Evolutionary conservation across 35 echinoderm and acorn worm species (phyloP).

Genomic region (Apostichopus californicus): DNA sequence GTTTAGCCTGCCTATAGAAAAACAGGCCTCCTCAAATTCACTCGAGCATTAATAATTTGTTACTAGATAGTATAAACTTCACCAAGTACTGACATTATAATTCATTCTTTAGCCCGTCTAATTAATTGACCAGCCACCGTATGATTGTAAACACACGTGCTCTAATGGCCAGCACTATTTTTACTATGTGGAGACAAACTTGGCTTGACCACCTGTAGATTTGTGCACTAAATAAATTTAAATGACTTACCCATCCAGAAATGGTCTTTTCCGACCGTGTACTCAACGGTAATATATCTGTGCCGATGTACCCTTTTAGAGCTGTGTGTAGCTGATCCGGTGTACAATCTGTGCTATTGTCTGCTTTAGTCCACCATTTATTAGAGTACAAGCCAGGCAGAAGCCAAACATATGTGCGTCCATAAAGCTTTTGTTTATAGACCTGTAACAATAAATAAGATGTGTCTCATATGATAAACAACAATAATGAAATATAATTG

Average conservation of each 20-base stretch:
- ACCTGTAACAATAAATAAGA: slow-evolving; percentile 56
- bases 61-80: no score
- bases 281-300: slow-evolving; percentile 87
- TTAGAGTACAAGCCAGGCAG: slow-evolving; percentile 76
- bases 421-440: slow-evolving; percentile 71
- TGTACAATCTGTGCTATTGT: slow-evolving; percentile 61
- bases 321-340: slow-evolving; percentile 45
- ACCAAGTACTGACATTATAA: no score
- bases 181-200: no score
- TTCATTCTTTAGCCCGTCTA: no score
- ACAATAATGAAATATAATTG: no score
- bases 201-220: no score
- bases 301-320: slow-evolving; percentile 75
- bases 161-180: neutral
- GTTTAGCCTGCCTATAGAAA: no score
- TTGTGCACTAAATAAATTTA: neutral
- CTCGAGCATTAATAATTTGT: no score
- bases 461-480: no score
- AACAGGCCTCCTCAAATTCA: no score
- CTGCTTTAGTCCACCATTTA: slow-evolving; percentile 65
- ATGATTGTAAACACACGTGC: no score
- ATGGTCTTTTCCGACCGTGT: slow-evolving; percentile 73
- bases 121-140: no score
- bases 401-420: slow-evolving; percentile 78
- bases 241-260: slow-evolving; percentile 79